A percentile compares a stretch with the other conserved stretches of the same genome.
These are phyloP conservation scores for Hystrix cristata DNA, from an alignment of 2,113 vertebrate species.

Conservation along the genomic window DNA sequence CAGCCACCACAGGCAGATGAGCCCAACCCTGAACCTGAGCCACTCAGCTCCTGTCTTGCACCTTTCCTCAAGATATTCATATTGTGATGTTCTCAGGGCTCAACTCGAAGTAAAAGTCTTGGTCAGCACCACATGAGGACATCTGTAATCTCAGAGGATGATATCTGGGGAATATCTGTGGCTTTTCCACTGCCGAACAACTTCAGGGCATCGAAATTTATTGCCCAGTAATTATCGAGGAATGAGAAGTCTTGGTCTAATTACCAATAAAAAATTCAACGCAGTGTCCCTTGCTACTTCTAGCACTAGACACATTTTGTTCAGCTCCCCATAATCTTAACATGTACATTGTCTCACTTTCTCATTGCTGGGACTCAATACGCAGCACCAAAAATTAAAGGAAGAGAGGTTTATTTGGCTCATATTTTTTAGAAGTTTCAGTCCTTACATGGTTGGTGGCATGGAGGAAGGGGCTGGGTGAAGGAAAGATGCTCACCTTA, in stretches of 20 bases:
- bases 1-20: not conserved
- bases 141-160: not conserved
- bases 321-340: not conserved
- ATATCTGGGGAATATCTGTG: not conserved
- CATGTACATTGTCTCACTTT: not conserved
- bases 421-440: not conserved
- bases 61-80: not conserved
- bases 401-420: not conserved
- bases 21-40: not conserved
- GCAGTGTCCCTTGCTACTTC: not conserved
- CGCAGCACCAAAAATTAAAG: not conserved
- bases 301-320: not conserved
- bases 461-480: not conserved
- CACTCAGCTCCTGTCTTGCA: not conserved
- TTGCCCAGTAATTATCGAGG: not conserved
- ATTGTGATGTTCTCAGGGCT: not conserved
- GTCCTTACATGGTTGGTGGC: not conserved
- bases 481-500: not conserved
- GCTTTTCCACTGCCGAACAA: not conserved
- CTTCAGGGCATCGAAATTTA: not conserved
- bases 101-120: not conserved
- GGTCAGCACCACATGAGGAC: not conserved
- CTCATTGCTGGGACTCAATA: not conserved
- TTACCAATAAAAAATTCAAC: not conserved
- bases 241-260: constrained; percentile 15